A percentile compares a stretch with the other conserved stretches of the same genome.
Evolutionary conservation across 2,888 invertebrate species (phyloP).

Genomic region (Myopa tessellatipennis): DNA sequence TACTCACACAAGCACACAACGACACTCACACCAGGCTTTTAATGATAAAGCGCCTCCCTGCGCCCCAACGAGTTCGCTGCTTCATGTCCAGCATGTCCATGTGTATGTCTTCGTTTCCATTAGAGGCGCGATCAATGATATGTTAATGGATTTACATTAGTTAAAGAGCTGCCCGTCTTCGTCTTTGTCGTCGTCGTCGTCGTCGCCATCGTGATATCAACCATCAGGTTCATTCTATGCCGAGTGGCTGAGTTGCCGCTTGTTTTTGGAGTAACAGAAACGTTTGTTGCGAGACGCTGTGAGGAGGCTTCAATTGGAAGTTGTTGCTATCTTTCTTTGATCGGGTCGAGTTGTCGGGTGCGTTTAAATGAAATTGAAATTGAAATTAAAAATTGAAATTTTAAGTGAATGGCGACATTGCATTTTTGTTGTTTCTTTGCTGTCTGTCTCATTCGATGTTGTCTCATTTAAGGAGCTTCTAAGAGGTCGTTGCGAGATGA

Average conservation of each 20-base stretch:
- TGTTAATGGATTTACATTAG: slow-evolving; percentile 33
- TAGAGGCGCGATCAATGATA: slow-evolving; percentile 32
- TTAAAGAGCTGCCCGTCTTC: slow-evolving; percentile 7
- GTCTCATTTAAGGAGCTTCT: no score
- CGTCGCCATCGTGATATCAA: background rate
- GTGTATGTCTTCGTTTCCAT: slow-evolving; percentile 25
- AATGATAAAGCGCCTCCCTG: background rate
- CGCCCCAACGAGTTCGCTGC: background rate
- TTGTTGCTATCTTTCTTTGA: slow-evolving; percentile 24
- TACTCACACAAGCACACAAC: background rate
- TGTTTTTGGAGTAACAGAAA: slow-evolving; percentile 24
- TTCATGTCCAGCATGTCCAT: slow-evolving; percentile 18
- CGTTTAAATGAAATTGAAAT: slow-evolving; percentile 40
- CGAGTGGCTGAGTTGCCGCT: slow-evolving; percentile 3
- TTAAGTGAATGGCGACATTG: slow-evolving; percentile 49
- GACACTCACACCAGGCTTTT: background rate
- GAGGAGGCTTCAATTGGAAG: slow-evolving; percentile 5
- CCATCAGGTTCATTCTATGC: slow-evolving; percentile 1
- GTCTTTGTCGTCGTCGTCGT: background rate
- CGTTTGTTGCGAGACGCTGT: slow-evolving; percentile 12
- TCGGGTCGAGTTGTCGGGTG: slow-evolving; percentile 13
- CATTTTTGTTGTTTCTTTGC: slow-evolving; percentile 13
- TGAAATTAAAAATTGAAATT: slow-evolving; percentile 46
- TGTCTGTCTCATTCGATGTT: no score
- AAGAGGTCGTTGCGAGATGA: no score